Base-by-base conservation (phyloP, 1,140 invertebrate species). In the Drosophila tristis region DNA sequence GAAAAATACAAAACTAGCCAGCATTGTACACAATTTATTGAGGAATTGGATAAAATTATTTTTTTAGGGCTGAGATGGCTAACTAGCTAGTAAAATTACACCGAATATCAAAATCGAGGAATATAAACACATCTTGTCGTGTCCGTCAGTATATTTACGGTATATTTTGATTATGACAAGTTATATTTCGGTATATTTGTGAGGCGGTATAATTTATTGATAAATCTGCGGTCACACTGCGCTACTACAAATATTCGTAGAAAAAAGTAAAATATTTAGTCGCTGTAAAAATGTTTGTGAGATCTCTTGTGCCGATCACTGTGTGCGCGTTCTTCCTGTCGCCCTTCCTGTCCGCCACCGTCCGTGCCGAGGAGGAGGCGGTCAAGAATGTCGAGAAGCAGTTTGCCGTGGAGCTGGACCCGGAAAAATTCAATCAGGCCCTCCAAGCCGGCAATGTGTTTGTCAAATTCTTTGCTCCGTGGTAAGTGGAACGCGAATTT, bases 381-480 rank as follows among this genome's bases (percentile, higher is more conserved):
- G 65, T 25, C 20, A 70, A 70, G 25, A 65, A 59, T 44, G 48
- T 50, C 7, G 78, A 87, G 11, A 87, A 79, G 49, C 79, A 84
- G 56, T 84, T 84, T 26, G 65, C 84, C 11, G 59, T 89, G 20
- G 84, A 89, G 29, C 29, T 89, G 51, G 50, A 78, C 60, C 73
- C 94, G 23, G 94, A 95, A 3, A 95, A 92, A 65, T 97, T 97
- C 78, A 93, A 95, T 49, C 91, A 94, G 45, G 93, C 93, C 63
- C 93, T 97, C 16, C 92, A 94, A 39, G 93, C 93, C 72, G 95
- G 95, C 43, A 87, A 95, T 42, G 94, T 94, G 2, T 96, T 97
- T 81, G 93, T 96, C 5, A 96, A 96, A 91, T 96, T 96, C 86
- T 96, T 95, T 90, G 95, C 96, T n/a, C 96, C 96, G 8, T 96